Base-by-base conservation (phyloP, 2,797 vertebrate genomes). In the Sarcophilus harrisii region DNA sequence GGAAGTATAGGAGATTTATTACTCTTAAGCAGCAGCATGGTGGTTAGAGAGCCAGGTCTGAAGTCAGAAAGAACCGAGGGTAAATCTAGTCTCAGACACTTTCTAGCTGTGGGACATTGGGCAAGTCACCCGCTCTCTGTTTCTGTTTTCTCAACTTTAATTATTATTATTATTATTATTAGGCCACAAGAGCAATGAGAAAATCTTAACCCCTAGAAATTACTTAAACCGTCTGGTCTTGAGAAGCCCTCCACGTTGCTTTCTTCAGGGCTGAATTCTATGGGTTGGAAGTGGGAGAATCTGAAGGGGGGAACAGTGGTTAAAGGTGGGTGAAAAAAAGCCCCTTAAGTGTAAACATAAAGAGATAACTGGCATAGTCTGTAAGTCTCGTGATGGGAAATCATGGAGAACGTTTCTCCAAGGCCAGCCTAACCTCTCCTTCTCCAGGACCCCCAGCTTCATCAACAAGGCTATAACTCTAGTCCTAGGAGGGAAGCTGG, bases 391-490 rank as follows among this genome's bases (percentile, higher is more conserved):
- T 45, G 38, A 49, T 87, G 38, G 21, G 3, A 3, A 87, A 24
- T 21, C 45, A 45, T 27, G 38, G 66, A 87, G 3, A 45, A 87
- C 73, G 45, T 87, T 3, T 45, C 38, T 45, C 38, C 10, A 49
- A 87, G 12, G 38, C 24, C n/a, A 81, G 9, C 21, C n/a, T 45
- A 21, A 81, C 21, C 38, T 38, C 66, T 73, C 66, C 38, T 87
- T 3, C 21, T 87, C 73, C 21, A 27, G 24, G 38, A 87, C 38
- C 73, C 38, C 38, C 73, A 91, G 21, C 92, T 95, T 91, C 0
- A 27, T 97, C 96, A 97, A 97, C 95, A 96, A 97, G 93, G 90
- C 96, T 91, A 54, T 58, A 52, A 90, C 54, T 91, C 94, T 96
- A 58, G 55, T 55, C 58, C 90, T 89, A 30, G 94, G 92, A 95